These are phyloP conservation scores for Columbina picui DNA, from an alignment of 2,113 vertebrate species.

Conservation along the genomic window DNA sequence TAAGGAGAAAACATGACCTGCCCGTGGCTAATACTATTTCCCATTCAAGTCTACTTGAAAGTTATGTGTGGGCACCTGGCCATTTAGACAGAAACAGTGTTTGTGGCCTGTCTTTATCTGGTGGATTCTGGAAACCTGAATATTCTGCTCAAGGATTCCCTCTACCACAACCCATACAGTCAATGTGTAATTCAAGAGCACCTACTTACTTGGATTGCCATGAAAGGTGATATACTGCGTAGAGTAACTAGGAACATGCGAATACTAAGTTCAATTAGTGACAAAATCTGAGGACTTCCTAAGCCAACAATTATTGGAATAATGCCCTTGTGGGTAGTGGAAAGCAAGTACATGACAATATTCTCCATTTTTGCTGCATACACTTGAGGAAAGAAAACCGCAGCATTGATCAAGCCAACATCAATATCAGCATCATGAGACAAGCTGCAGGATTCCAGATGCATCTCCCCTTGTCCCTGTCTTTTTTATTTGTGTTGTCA, in stretches of 20 bases:
- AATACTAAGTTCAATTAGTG: background rate
- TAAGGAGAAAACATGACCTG: background rate
- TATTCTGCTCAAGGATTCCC: background rate
- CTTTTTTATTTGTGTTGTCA: background rate
- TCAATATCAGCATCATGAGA: background rate
- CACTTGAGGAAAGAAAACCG: background rate
- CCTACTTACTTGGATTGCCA: background rate
- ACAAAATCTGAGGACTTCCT: background rate
- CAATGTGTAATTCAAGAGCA: rapidly evolving
- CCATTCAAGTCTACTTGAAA: background rate
- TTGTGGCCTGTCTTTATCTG: background rate
- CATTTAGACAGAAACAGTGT: background rate
- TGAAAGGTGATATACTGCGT: background rate
- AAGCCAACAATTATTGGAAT: background rate
- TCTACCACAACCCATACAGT: rapidly evolving
- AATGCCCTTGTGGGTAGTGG: background rate
- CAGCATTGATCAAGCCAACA: background rate
- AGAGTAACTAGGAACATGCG: background rate
- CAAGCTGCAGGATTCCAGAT: background rate
- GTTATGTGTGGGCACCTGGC: background rate
- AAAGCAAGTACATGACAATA: background rate
- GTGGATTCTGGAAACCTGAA: background rate
- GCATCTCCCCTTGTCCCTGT: rapidly evolving
- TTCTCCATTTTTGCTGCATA: background rate
- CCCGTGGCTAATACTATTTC: background rate